Evolutionary conservation across 2,113 vertebrate genomes (phyloP).

Genomic region (Apistogramma diplotaenia): DNA sequence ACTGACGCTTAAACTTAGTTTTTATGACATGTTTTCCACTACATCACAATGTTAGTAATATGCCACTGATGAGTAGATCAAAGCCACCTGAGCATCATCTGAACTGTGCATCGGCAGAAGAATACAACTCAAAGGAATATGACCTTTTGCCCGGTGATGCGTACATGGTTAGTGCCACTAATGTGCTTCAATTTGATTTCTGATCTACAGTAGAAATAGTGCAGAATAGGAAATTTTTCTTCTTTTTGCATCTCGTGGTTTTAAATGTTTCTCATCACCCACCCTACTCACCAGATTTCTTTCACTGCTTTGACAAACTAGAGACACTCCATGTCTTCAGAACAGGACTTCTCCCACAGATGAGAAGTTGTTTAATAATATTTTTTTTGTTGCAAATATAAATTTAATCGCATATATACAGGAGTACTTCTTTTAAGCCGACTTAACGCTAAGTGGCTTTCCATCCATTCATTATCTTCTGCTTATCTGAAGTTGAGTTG

Average conservation of each 20-base stretch:
- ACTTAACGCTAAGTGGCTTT: neutral
- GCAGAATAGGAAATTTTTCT: neutral
- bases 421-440: neutral
- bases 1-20: neutral
- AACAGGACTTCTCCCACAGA: no score
- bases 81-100: neutral
- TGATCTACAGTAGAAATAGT: neutral
- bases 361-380: no score
- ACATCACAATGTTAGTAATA: neutral
- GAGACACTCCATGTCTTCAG: neutral
- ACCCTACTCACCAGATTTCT: neutral
- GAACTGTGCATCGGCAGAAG: neutral
- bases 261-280: neutral
- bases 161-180: neutral
- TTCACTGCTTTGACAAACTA: neutral
- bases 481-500: rapidly evolving
- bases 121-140: neutral
- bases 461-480: neutral
- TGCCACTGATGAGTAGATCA: neutral
- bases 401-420: neutral
- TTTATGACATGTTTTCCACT: neutral
- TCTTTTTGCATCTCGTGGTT: neutral
- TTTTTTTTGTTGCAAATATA: neutral
- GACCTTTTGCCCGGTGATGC: neutral
- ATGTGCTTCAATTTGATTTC: neutral